Percentiles rank a stretch among this genome's conserved stretches.
phyloP scores from a whole-genome alignment of 2,113 vertebrate genomes.

The Etheostoma cragini region DNA sequence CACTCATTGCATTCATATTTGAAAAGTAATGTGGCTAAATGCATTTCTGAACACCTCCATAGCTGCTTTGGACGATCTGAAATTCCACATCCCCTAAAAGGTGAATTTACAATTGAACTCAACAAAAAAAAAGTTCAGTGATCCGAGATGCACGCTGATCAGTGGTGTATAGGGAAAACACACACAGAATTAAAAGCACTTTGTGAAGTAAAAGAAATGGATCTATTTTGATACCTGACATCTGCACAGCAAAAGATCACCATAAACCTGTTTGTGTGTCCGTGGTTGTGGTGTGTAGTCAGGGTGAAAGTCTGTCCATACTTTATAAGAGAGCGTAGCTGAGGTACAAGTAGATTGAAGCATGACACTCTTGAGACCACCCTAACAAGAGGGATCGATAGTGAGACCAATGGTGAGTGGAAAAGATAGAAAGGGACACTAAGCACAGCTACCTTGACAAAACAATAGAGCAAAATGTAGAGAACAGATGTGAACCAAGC shows the following conservation, averaged over 20 bases:
- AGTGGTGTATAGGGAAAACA: neutral
- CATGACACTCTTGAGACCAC: neutral
- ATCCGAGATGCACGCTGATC: neutral
- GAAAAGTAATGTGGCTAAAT: conserved; percentile 2
- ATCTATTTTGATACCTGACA: neutral
- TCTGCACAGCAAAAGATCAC: neutral
- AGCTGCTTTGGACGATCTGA: neutral
- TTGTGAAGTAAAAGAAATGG: neutral
- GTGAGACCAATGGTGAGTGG: neutral
- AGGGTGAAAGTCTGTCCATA: neutral
- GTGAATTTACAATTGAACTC: conserved; percentile 9
- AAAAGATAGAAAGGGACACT: conserved; percentile 10
- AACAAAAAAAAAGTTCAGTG: conserved; percentile 15
- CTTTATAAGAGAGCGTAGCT: neutral
- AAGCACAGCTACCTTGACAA: conserved; percentile 1
- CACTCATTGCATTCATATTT: neutral
- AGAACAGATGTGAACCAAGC: neutral
- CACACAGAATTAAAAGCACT: neutral
- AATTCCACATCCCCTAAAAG: neutral
- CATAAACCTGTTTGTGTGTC: neutral
- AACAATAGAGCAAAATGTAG: neutral
- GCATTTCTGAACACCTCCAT: neutral
- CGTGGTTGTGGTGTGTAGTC: neutral
- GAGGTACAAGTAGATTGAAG: neutral
- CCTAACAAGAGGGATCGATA: conserved; percentile 14